Evolutionary conservation across 2,797 vertebrate species (phyloP), one percentile per base, ranked within the genome.

Genomic region (Eutrigla gurnardus): DNA sequence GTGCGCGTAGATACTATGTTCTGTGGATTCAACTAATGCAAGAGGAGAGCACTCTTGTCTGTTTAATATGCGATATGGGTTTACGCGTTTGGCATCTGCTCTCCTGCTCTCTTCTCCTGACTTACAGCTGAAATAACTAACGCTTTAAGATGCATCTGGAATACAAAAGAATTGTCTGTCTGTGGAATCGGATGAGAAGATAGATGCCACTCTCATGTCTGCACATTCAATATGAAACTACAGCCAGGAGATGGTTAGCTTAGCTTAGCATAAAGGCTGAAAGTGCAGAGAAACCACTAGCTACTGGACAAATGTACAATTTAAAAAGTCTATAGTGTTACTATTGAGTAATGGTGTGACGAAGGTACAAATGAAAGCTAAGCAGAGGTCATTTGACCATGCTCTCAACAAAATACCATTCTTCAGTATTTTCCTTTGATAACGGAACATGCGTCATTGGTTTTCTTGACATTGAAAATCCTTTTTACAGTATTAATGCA

Each of bases 11-110:
- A 71, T 15, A 46, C 32, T 53, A 52, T 52, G 62, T 36, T 32
- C n/a, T 11, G 53, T 18, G 18, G 65, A 55, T 36, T 25, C 13
- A 18, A 36, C 1, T 83, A 67, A 69, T 78, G 43, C 69, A 61
- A 18, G 14, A 43, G 61, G 67, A 35, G 52, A 17, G 50, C 12
- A 36, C 35, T 36, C 7, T 1, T 33, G 32, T 37, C 53, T 53
- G 39, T 61, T 76, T 73, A 61, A 67, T 55, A 68, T 68, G 67
- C 37, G 4, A 47, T 13, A 43, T 37, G 40, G 72, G 40, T 49
- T 64, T 39, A 15, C 35, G 52, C 32, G 8, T 62, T 65, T 53
- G 54, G 42, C 46, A 33, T 43, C 42, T 47, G 10, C 9, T 55
- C 18, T 37, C 45, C 35, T 52, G 25, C 4, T 55, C 50, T 52